Conservation (phyloP, 1,140 invertebrate genomes). For the Anoplolepis gracilipes region DNA sequence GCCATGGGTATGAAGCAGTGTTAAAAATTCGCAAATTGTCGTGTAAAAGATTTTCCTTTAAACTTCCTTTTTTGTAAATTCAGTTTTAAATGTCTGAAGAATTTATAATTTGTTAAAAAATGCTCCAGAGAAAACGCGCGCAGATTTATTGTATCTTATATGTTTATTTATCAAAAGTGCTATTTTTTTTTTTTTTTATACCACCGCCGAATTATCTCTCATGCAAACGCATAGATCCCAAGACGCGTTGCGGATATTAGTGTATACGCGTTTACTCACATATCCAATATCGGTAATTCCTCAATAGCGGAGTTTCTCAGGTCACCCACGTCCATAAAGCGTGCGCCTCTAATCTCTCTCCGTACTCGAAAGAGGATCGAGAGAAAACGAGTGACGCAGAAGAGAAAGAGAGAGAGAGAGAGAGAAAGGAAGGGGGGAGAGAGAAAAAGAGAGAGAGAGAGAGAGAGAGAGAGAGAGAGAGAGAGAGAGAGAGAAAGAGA, state of each 20-base stretch:
- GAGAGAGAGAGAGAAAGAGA: neutral
- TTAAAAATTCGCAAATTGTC: neutral
- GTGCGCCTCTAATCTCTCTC: constrained; percentile 60
- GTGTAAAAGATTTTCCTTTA: neutral
- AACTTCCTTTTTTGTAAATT: neutral
- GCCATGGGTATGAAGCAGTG: neutral
- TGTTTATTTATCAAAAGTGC: neutral
- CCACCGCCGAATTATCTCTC: constrained; percentile 10
- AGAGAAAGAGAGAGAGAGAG: too few relatives aligned
- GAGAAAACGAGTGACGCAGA: neutral
- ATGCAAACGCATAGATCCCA: constrained; percentile 13
- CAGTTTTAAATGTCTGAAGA: neutral
- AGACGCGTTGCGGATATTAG: constrained; percentile 9
- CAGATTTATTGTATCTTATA: neutral
- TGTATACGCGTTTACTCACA: constrained; percentile 25
- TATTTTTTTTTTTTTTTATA: constrained; percentile 18
- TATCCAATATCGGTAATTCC: constrained; percentile 69
- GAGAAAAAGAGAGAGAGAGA: constrained; percentile 1
- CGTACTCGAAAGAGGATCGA: constrained; percentile 25
- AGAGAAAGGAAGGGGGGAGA: too few relatives aligned
- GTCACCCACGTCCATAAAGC: constrained; percentile 73
- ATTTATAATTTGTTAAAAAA: neutral
- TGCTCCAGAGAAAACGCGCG: neutral
- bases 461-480: neutral
- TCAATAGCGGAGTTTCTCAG: constrained; percentile 65